Percentiles rank a stretch among this genome's conserved stretches.
Evolutionary conservation across 2,113 vertebrate genomes (phyloP).

Genomic region (Coregonus clupeaformis): DNA sequence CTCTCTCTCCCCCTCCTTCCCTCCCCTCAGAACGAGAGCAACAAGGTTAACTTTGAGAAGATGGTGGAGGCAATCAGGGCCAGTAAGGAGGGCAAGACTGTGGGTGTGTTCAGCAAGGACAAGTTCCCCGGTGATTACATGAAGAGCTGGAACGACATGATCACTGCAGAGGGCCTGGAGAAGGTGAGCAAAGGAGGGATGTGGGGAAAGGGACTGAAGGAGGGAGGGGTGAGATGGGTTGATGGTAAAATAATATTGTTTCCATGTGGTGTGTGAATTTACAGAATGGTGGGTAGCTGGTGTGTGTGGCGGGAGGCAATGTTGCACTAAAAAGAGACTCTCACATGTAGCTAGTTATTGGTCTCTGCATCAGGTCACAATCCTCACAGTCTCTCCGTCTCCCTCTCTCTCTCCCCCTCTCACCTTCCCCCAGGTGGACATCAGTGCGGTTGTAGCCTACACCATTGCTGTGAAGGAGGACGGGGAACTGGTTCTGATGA

Average conservation of each 20-base stretch:
- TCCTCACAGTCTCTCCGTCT: too few relatives aligned
- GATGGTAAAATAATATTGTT: too few relatives aligned
- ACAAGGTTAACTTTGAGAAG: conserved; percentile 92
- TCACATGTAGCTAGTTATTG: neutral
- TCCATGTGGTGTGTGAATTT: too few relatives aligned
- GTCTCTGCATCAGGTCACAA: too few relatives aligned
- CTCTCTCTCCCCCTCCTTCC: neutral
- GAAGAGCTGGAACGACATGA: conserved; percentile 88
- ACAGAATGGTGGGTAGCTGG: too few relatives aligned
- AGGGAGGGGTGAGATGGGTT: too few relatives aligned
- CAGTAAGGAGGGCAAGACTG: conserved; percentile 84
- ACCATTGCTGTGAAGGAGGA: conserved; percentile 93
- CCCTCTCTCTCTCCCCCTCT: neutral
- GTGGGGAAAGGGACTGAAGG: neutral
- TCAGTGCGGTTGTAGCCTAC: conserved; percentile 88
- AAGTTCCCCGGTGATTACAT: conserved; percentile 94
- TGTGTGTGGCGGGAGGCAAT: too few relatives aligned
- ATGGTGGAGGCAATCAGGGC: conserved; percentile 86
- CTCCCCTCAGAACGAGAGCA: conserved; percentile 83
- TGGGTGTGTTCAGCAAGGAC: conserved; percentile 92
- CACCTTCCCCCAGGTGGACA: conserved; percentile 76
- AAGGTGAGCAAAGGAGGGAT: conserved; percentile 65
- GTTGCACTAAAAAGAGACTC: too few relatives aligned
- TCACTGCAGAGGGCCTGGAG: conserved; percentile 83
- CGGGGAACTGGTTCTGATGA: conserved; percentile 84